A percentile compares a stretch with the other conserved stretches of the same genome.
phyloP scores from a whole-genome alignment of 2,888 invertebrate species.

The Crematogaster levior region DNA sequence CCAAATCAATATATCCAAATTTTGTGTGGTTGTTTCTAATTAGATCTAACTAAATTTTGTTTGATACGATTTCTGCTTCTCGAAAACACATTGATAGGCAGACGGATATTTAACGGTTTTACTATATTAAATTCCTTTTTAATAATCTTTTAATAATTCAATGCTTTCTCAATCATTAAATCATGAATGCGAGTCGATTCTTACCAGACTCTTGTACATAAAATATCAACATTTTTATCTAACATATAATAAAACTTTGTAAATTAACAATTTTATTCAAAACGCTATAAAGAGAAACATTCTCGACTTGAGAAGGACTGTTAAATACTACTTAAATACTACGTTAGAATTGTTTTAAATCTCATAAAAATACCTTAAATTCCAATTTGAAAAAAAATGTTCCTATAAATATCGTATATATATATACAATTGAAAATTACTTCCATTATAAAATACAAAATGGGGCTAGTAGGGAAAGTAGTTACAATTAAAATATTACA shows the following conservation, averaged over 20 bases:
- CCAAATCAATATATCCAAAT: not conserved
- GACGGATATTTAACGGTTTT: not conserved
- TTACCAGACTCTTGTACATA: not conserved
- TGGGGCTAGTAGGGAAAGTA: not conserved
- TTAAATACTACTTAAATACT: not conserved
- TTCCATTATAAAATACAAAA: slow-evolving; percentile 13
- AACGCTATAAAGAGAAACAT: not conserved
- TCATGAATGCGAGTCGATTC: not conserved
- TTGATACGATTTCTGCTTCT: not conserved
- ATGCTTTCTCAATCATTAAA: not conserved
- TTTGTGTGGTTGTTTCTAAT: not conserved
- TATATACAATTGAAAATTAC: not conserved
- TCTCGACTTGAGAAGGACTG: not conserved
- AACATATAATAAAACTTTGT: not conserved
- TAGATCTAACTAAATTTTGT: not conserved
- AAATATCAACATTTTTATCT: not conserved
- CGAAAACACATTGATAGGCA: not conserved
- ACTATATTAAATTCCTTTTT: no score
- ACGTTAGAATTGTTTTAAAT: not conserved
- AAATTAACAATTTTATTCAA: not conserved
- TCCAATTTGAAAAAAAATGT: slow-evolving; percentile 1
- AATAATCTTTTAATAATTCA: not conserved
- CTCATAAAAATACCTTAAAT: not conserved
- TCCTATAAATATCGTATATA: not conserved
- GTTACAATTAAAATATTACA: slow-evolving; percentile 15